Percentiles rank a stretch among this genome's conserved stretches.
Conservation (phyloP, 1,140 invertebrate species). For the Brachionus asplanchnoidis region DNA sequence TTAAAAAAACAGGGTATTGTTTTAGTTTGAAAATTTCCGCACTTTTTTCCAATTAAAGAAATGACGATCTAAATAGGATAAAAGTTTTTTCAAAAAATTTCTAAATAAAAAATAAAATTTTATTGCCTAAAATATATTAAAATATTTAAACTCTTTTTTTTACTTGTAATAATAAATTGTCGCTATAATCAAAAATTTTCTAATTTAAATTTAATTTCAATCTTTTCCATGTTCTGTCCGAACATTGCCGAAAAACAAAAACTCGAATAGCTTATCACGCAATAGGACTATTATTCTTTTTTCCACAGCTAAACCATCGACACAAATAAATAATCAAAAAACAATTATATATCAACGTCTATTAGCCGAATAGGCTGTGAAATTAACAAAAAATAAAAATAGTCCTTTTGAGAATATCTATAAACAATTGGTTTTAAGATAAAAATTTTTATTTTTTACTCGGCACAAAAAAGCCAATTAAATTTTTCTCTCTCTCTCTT, state of each 20-base stretch:
- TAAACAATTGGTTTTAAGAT: not conserved
- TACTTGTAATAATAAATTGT: too few relatives aligned
- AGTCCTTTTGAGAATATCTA: not conserved
- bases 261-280: not conserved
- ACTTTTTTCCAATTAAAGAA: too few relatives aligned
- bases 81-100: too few relatives aligned
- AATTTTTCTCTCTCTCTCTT: not conserved
- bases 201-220: too few relatives aligned
- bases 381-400: not conserved
- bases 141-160: too few relatives aligned
- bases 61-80: too few relatives aligned
- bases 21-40: too few relatives aligned
- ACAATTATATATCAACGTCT: not conserved
- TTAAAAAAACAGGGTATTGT: too few relatives aligned
- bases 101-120: too few relatives aligned
- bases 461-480: not conserved
- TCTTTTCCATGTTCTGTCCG: not conserved
- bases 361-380: not conserved
- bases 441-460: not conserved
- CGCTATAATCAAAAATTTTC: too few relatives aligned
- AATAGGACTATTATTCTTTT: not conserved
- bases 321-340: not conserved
- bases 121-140: too few relatives aligned
- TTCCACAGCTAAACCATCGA: not conserved
- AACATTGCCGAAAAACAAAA: not conserved